Conservation (phyloP, 2,888 invertebrate species). For the Autographa gamma region DNA sequence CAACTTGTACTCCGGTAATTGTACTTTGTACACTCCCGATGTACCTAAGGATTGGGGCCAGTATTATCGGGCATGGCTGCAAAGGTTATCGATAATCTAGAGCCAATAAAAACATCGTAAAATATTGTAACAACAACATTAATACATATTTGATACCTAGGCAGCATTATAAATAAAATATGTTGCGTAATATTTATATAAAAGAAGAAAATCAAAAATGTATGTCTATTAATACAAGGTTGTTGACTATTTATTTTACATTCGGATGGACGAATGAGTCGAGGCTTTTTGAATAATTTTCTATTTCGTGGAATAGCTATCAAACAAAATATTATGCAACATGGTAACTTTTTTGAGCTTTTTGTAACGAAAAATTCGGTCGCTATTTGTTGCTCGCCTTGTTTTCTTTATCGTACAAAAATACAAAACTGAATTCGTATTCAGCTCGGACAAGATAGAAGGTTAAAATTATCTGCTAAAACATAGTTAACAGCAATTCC, state of each 20-base stretch:
- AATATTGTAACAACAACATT: conserved; percentile 4
- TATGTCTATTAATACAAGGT: neutral
- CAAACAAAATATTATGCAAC: neutral
- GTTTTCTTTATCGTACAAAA: neutral
- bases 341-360: neutral
- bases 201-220: neutral
- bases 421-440: conserved; percentile 1
- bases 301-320: conserved; percentile 4
- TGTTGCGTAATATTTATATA: neutral
- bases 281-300: neutral
- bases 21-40: conserved; percentile 43
- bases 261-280: neutral
- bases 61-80: neutral
- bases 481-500: conserved; percentile 2
- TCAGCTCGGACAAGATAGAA: neutral
- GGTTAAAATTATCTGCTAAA: neutral
- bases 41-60: conserved; percentile 11
- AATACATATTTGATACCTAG: neutral
- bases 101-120: conserved; percentile 7
- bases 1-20: conserved; percentile 57
- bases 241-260: neutral
- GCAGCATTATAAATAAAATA: conserved; percentile 1
- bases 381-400: neutral
- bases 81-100: neutral
- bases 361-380: neutral